These are phyloP conservation scores for Sthenelais limicola DNA, from an alignment of 2,888 invertebrate genomes.

Conservation along the genomic window DNA sequence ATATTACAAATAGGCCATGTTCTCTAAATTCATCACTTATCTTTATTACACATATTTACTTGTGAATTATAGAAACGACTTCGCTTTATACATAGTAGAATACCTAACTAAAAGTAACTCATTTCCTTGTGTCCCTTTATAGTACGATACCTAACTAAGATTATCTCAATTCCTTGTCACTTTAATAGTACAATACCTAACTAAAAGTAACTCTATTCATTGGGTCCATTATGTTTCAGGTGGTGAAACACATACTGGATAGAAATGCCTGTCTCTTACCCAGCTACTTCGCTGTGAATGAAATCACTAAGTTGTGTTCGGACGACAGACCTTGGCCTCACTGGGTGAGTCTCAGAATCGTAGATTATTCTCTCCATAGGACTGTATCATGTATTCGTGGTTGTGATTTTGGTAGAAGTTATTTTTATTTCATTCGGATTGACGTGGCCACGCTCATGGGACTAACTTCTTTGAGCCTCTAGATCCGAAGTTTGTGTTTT, in stretches of 20 bases:
- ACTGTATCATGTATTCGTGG: not conserved
- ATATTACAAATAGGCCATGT: too few relatives aligned
- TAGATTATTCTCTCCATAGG: not conserved
- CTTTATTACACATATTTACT: not conserved
- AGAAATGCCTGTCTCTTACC: slow-evolving; percentile 92
- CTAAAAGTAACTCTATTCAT: not conserved
- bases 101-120: not conserved
- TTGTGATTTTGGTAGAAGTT: too few relatives aligned
- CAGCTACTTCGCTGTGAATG: slow-evolving; percentile 95
- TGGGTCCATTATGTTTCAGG: slow-evolving; percentile 43
- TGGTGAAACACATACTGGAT: slow-evolving; percentile 92
- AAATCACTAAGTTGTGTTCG: slow-evolving; percentile 90
- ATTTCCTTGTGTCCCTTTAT: not conserved
- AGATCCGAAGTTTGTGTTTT: too few relatives aligned
- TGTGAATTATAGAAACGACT: not conserved
- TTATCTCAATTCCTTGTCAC: not conserved
- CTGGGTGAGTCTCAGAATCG: slow-evolving; percentile 82
- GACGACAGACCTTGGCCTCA: slow-evolving; percentile 89
- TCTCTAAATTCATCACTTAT: too few relatives aligned
- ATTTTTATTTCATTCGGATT: too few relatives aligned
- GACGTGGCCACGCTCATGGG: too few relatives aligned
- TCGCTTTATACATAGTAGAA: not conserved
- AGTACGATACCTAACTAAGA: not conserved
- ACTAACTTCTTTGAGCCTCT: too few relatives aligned
- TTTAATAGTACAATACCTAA: too few relatives aligned